Base-by-base conservation (phyloP, 2,797 vertebrate genomes). In the Falco columbarius region DNA sequence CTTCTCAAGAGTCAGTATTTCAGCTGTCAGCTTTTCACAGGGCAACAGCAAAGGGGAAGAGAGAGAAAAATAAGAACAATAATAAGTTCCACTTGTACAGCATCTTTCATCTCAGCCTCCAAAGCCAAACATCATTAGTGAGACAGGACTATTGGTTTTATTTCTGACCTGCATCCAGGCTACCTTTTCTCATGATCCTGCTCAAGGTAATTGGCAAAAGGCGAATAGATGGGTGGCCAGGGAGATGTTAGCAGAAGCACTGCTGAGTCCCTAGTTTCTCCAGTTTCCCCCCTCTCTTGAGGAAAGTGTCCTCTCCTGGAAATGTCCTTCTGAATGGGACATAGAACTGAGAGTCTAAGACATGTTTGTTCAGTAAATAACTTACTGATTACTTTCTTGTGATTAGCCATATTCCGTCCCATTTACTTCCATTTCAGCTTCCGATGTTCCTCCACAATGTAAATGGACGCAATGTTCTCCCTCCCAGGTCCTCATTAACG, bases 61-160 rank as follows among this genome's bases (percentile, higher is more conserved):
- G 62, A 91, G 44, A 67, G 83, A 73, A 92, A 92, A 95, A 74
- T 55, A 93, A 85, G 47, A 89, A 80, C 59, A 79, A 16, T 55
- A 79, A 81, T 23, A 77, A 71, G 55, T 95, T 83, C 8, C n/a
- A 65, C 61, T 74, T 73, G 21, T 54, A 10, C 18, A 62, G 66
- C 66, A 70, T 61, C 71, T 92, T 90, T 95, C 56, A 49, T 92
- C 71, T 93, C 40, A 10, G 56, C n/a, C 44, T 90, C 52, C 47
- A 90, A 95, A 95, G 76, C 44, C 66, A 84, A 93, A 77, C 59
- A 87, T 73, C 52, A 15, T 89, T 76, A 95, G 58, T 67, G 74
- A 84, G 70, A 54, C 5, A 42, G 42, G 34, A 47, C 59, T 87
- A 6, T 34, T 66, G 71, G 59, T 32, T 93, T 88, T 79, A 81